Percentiles rank a stretch among this genome's conserved stretches.
Conservation (phyloP, 2,113 vertebrate species). For the Nothobranchius furzeri region DNA sequence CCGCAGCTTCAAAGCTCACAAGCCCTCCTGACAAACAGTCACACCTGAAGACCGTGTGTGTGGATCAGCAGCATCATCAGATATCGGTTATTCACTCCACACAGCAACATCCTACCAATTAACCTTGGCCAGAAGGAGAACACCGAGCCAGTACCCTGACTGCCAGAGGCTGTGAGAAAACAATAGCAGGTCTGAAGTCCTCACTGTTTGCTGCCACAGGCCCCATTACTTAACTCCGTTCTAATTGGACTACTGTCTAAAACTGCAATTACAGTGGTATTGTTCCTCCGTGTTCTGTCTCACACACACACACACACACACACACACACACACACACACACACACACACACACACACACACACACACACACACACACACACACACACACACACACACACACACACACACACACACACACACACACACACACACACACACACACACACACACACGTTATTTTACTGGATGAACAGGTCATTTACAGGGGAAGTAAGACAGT, state of each 20-base stretch:
- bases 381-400: neutral
- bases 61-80: slow-evolving; percentile 26
- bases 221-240: slow-evolving; percentile 43
- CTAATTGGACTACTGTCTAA: slow-evolving; percentile 43
- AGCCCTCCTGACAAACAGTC: slow-evolving; percentile 24
- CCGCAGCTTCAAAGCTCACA: slow-evolving; percentile 16
- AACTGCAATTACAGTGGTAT: slow-evolving; percentile 43
- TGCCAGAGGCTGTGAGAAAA: slow-evolving; percentile 28
- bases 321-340: neutral
- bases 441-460: neutral
- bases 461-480: neutral
- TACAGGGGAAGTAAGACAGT: neutral
- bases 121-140: slow-evolving; percentile 23
- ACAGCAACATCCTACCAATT: slow-evolving; percentile 24
- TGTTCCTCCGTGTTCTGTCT: slow-evolving; percentile 24
- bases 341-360: neutral
- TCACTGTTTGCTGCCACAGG: slow-evolving; percentile 26
- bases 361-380: neutral
- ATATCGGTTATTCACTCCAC: slow-evolving; percentile 30
- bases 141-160: slow-evolving; percentile 16
- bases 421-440: too few relatives aligned
- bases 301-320: neutral
- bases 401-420: neutral
- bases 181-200: slow-evolving; percentile 40
- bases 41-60: slow-evolving; percentile 11